phyloP scores from a whole-genome alignment of 2,113 vertebrate genomes.

The Trematocara variabile region DNA sequence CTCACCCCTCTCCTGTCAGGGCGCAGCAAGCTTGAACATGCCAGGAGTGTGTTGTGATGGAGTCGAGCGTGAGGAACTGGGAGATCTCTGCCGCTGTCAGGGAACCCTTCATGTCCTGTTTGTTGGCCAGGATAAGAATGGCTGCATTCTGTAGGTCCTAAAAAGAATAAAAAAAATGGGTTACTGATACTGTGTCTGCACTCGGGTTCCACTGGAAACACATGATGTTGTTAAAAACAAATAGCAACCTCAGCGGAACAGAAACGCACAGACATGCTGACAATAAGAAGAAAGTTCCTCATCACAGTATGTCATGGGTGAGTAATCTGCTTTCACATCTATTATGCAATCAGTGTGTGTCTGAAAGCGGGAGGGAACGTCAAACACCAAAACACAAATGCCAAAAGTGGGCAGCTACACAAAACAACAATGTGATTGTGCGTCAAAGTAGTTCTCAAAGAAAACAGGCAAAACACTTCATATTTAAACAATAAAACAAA shows the following conservation, averaged over 20 bases:
- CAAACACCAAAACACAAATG: background rate
- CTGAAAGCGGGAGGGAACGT: background rate
- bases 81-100: slow-evolving; percentile 81
- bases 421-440: background rate
- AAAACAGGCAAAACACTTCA: background rate
- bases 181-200: background rate
- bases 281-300: slow-evolving; percentile 11
- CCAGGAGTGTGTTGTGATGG: slow-evolving; percentile 80
- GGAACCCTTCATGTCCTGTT: slow-evolving; percentile 82
- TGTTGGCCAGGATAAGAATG: slow-evolving; percentile 82
- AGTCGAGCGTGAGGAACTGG: slow-evolving; percentile 73
- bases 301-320: background rate
- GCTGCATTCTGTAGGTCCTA: slow-evolving; percentile 80
- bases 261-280: background rate
- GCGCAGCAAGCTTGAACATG: slow-evolving; percentile 83
- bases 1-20: slow-evolving; percentile 85
- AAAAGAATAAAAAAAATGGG: fast-evolving
- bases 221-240: fast-evolving
- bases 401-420: background rate
- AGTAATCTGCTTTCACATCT: background rate
- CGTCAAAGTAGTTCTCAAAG: background rate
- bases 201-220: background rate
- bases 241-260: background rate
- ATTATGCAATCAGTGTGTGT: background rate
- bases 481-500: background rate